phyloP scores from a whole-genome alignment of 2,797 vertebrate species.

The Molossus molossus region DNA sequence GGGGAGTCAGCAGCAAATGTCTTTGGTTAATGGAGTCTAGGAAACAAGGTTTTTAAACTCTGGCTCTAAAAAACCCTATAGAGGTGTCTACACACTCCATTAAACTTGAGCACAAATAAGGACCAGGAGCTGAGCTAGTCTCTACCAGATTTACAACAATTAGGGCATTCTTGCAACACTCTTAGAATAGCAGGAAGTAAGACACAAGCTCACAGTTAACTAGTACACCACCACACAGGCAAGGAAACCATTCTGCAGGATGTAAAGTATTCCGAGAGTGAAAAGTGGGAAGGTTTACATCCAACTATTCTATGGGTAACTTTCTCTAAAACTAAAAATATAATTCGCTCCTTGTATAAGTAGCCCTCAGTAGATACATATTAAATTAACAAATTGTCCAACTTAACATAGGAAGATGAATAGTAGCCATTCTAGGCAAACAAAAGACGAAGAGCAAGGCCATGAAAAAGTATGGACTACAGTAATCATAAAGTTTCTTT shows the following conservation, averaged over 20 bases:
- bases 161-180: not conserved
- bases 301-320: not conserved
- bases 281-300: not conserved
- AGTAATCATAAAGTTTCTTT: conserved; percentile 2
- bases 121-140: not conserved
- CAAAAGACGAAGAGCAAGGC: not conserved
- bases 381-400: not conserved
- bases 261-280: not conserved
- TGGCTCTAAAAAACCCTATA: not conserved
- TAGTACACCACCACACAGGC: not conserved
- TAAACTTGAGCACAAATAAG: not conserved
- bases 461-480: not conserved
- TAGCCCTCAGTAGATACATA: not conserved
- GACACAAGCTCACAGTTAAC: not conserved
- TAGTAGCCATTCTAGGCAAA: not conserved
- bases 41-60: not conserved
- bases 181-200: not conserved
- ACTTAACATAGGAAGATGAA: not conserved
- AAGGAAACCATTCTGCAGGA: not conserved
- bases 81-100: not conserved
- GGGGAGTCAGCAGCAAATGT: not conserved
- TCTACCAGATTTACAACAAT: not conserved
- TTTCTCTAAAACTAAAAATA: conserved; percentile 9
- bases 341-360: not conserved
- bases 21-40: not conserved